phyloP scores from a whole-genome alignment of 2,113 vertebrate genomes.

The Stegastes partitus region DNA sequence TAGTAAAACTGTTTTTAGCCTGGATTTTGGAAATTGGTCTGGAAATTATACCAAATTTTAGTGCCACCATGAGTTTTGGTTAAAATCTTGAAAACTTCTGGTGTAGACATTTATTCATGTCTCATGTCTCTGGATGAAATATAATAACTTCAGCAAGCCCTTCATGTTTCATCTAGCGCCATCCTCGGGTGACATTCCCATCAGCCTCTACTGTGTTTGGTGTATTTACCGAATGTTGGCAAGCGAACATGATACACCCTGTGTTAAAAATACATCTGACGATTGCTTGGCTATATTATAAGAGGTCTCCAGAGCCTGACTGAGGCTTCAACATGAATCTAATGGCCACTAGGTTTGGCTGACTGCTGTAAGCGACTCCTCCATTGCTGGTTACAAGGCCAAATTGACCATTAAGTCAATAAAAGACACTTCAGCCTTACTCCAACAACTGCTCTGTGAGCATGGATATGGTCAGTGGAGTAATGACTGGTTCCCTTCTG shows the following conservation, averaged over 20 bases:
- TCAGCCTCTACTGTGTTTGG: not conserved
- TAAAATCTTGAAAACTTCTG: not conserved
- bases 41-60: not conserved
- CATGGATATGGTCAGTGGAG: constrained; percentile 49
- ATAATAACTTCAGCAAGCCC: not conserved
- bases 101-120: not conserved
- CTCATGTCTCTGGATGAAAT: not conserved
- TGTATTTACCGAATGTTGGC: not conserved
- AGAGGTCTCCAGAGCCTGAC: not conserved
- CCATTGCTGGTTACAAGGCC: constrained; percentile 40
- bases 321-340: not conserved
- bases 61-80: not conserved
- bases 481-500: constrained; percentile 64
- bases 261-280: not conserved
- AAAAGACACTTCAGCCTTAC: constrained; percentile 46
- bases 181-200: not conserved
- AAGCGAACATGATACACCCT: not conserved
- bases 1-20: too few species aligned
- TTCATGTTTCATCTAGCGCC: not conserved
- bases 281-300: not conserved
- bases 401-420: constrained; percentile 68
- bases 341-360: not conserved
- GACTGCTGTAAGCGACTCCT: constrained; percentile 22
- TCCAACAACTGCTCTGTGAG: constrained; percentile 48
- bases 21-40: too few species aligned